Base-by-base conservation (phyloP, 1,140 invertebrate genomes). In the Phthorimaea operculella region DNA sequence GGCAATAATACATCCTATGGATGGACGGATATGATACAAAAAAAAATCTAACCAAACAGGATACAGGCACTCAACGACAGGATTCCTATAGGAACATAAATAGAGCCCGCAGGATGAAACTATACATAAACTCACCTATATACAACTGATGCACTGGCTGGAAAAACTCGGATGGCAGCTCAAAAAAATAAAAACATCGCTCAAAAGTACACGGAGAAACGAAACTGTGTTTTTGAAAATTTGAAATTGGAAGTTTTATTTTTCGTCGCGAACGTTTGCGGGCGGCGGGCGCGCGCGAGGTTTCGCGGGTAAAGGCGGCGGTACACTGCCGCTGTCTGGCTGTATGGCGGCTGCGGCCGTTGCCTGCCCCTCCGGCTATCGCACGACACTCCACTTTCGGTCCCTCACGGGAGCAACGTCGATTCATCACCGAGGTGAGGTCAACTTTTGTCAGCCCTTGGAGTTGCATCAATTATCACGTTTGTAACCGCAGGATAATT, bases 321-420 rank as follows among this genome's bases (percentile, higher is more conserved):
- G 73, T 64, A 68, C 71, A 82, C 79, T 82, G 72, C 1, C 4
- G 10, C 16, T 17, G 44, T 47, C 10, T 39, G 36, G 36, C 36
- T 39, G 36, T 39, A 10, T 39, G 36, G 36, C 36, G 10, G n/a
- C 44, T 47, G 44, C 11, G 15, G 12, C 44, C 16, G 21, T 42
- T 14, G 11, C 39, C 14, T 47, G 44, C 79, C 76, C 73, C 77
- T 62, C 71, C 74, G 66, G 70, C 70, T 72, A 74, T 74, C 68
- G 74, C 72, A 74, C 72, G 69, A 79, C 78, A 76, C 72, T 74
- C 72, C 70, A 79, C 78, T 81, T 78, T 79, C 74, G 74, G 74
- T 73, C 69, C 68, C 71, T 79, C 76, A 74, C 78, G 60, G 58
- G 71, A 76, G 68, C 69, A 70, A 68, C 61, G 57, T 70, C 67